Evolutionary conservation across 2,113 vertebrate genomes (phyloP).

Genomic region (Podocnemis expansa): DNA sequence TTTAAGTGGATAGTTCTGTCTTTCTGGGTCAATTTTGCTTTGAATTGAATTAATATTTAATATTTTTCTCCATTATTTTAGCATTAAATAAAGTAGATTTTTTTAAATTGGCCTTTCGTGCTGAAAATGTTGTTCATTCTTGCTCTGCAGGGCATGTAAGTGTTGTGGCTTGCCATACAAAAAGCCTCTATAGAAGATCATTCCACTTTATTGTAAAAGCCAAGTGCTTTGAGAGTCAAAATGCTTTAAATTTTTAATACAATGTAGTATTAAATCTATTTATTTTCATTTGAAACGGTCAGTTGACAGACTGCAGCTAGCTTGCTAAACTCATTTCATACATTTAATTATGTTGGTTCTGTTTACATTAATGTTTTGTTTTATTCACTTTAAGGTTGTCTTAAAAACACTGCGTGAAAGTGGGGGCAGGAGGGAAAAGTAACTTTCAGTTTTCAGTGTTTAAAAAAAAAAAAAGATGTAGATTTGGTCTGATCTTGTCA

Average conservation of each 20-base stretch:
- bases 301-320: slow-evolving; percentile 36
- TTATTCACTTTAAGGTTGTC: slow-evolving; percentile 26
- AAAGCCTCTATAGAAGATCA: neutral
- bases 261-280: slow-evolving; percentile 57
- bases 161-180: slow-evolving; percentile 35
- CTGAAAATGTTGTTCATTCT: slow-evolving; percentile 46
- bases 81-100: slow-evolving; percentile 66
- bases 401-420: slow-evolving; percentile 15
- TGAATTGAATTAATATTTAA: slow-evolving; percentile 75
- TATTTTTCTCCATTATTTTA: slow-evolving; percentile 59
- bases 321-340: slow-evolving; percentile 40
- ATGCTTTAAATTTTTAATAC: slow-evolving; percentile 59
- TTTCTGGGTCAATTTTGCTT: slow-evolving; percentile 63
- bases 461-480: neutral
- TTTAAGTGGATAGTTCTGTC: slow-evolving; percentile 57
- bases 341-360: slow-evolving; percentile 45
- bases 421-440: neutral
- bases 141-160: slow-evolving; percentile 17
- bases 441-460: neutral
- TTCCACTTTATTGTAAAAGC: slow-evolving; percentile 37
- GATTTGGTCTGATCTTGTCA: neutral
- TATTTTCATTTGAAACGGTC: slow-evolving; percentile 59
- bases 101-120: slow-evolving; percentile 46
- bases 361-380: slow-evolving; percentile 50
- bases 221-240: slow-evolving; percentile 20